phyloP scores from a whole-genome alignment of 1,140 invertebrate genomes.

The Ceratoteleas bidentatus region DNA sequence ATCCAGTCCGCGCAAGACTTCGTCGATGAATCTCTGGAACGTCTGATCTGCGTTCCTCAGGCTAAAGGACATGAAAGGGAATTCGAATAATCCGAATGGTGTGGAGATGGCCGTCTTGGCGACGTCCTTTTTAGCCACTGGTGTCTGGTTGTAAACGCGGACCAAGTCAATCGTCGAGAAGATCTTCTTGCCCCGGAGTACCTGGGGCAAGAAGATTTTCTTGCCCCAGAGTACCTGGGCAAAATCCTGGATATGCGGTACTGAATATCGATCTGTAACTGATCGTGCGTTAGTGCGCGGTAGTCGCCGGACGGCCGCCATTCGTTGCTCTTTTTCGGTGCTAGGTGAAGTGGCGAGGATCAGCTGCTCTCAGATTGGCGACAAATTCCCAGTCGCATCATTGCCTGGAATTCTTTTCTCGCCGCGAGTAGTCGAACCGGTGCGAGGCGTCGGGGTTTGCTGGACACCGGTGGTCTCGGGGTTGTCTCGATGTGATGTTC shows the following conservation, averaged over 20 bases:
- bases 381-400: slow-evolving; percentile 14
- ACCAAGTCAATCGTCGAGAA: slow-evolving; percentile 73
- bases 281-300: slow-evolving; percentile 73
- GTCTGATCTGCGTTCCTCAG: slow-evolving; percentile 73
- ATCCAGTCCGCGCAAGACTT: no score
- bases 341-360: slow-evolving; percentile 40
- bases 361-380: slow-evolving; percentile 25
- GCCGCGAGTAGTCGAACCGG: neutral
- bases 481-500: neutral
- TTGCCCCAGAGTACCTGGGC: no score
- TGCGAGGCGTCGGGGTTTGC: slow-evolving; percentile 25
- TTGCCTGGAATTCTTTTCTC: slow-evolving; percentile 13
- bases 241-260: slow-evolving; percentile 71
- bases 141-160: slow-evolving; percentile 81
- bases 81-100: slow-evolving; percentile 72
- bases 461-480: neutral
- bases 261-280: slow-evolving; percentile 72
- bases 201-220: slow-evolving; percentile 35
- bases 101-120: slow-evolving; percentile 75
- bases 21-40: slow-evolving; percentile 76
- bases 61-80: slow-evolving; percentile 71
- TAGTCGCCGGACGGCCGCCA: slow-evolving; percentile 69
- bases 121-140: slow-evolving; percentile 68
- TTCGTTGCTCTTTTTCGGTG: slow-evolving; percentile 60
- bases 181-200: slow-evolving; percentile 65